phyloP scores from a whole-genome alignment of 2,113 vertebrate species.

The Pampusana beccarii region DNA sequence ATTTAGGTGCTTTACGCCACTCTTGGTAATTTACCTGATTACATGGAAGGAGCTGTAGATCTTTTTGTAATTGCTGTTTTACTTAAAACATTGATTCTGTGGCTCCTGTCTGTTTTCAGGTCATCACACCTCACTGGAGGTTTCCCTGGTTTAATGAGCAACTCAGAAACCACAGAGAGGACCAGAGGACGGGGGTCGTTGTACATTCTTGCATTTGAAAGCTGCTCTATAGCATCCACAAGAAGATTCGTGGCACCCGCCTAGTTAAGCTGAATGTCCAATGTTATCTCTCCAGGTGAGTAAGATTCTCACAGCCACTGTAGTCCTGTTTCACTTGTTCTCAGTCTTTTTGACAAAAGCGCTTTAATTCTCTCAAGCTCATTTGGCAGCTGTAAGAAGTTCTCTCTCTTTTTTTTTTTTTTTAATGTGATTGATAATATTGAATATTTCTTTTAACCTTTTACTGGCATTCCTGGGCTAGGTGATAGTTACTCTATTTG shows the following conservation, averaged over 20 bases:
- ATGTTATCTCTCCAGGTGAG: slow-evolving; percentile 34
- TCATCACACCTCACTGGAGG: slow-evolving; percentile 16
- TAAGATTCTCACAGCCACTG: slow-evolving; percentile 25
- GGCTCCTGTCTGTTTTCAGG: slow-evolving; percentile 16
- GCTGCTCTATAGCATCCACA: background rate
- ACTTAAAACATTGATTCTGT: slow-evolving; percentile 54
- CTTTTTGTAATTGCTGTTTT: slow-evolving; percentile 54
- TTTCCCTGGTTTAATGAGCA: slow-evolving; percentile 12
- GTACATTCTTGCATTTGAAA: background rate
- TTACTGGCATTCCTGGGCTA: background rate
- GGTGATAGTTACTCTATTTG: background rate
- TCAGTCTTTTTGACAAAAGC: slow-evolving; percentile 45
- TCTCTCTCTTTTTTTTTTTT: background rate
- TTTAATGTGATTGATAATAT: slow-evolving; percentile 48
- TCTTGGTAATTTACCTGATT: slow-evolving; percentile 47
- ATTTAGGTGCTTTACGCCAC: slow-evolving; percentile 2
- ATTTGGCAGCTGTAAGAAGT: slow-evolving; percentile 31
- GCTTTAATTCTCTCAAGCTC: slow-evolving; percentile 32
- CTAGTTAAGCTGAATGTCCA: slow-evolving; percentile 25
- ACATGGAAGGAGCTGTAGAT: slow-evolving; percentile 28
- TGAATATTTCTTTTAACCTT: slow-evolving; percentile 45
- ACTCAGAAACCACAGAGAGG: background rate
- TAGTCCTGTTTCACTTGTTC: slow-evolving; percentile 27
- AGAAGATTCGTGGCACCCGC: slow-evolving; percentile 13
- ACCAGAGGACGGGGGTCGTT: background rate